Evolutionary conservation across 2,113 vertebrate species (phyloP), one percentile per base, ranked within the genome.

Genomic region (Lepisosteus oculatus): DNA sequence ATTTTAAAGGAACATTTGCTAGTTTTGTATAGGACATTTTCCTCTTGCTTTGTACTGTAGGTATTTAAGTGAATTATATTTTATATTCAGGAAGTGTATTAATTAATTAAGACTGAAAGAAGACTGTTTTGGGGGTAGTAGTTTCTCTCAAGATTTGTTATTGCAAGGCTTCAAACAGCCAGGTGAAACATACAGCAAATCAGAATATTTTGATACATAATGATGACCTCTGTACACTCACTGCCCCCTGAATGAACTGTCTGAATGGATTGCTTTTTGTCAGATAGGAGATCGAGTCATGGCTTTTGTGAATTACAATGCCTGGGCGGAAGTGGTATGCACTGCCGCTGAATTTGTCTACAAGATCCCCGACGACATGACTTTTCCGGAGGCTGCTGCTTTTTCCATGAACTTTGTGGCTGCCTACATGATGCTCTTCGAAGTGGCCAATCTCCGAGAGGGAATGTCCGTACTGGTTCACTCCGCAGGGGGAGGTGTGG

Each of bases 351-450:
- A 98, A 69, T 97, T 95, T 80, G 95, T 98, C 82, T 98, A 98
- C 88, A 97, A 94, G 88, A 94, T 99, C 82, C 97, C 97, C 0
- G 95, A 98, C 44, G 94, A 95, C 77, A 99, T 99, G 97, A 96
- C 85, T 68, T 99, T 97, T 84, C 84, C 95, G 0, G 97, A 99
- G 89, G 97, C 95, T 0, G 96, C 96, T 47, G 97, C 95, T 0
- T 98, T 99, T 81, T 94, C 94, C 70, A 91, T 99, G 90, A 99
- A 97, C 92, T 99, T 97, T 82, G 95, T 99, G 83, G 94, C 97
- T 61, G 97, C 97, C 15, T 98, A 99, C 81, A 94, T 98, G 94
- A 99, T 99, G 97, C 93, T 99, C 55, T 99, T 99, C 76, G 96
- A 99, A 85, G 93, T 99, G 1, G 96, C 96, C 75, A 98, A 95